Conservation (phyloP, 1,140 invertebrate species). For the Papilio aristodemus region DNA sequence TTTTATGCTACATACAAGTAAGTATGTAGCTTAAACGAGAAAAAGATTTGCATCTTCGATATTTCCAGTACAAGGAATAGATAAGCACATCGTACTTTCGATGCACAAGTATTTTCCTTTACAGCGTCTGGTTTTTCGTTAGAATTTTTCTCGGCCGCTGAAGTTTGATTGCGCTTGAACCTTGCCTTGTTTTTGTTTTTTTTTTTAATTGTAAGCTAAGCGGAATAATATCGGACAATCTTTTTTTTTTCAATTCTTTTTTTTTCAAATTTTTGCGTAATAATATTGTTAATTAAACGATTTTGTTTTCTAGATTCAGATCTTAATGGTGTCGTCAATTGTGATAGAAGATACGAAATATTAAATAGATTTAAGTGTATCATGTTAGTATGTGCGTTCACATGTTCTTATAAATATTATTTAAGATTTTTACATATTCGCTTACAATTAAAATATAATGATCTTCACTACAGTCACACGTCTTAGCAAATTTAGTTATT, state of each 20-base stretch:
- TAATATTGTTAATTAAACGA: no score
- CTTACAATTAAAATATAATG: no score
- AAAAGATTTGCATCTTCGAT: background rate
- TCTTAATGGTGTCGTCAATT: no score
- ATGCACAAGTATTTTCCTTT: constrained; percentile 2
- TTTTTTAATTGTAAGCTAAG: background rate
- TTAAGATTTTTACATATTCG: no score
- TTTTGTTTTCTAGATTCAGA: no score
- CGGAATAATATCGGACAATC: background rate
- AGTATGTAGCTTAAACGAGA: background rate
- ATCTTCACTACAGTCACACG: no score
- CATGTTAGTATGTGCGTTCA: no score
- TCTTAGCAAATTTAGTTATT: no score
- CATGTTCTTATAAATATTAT: no score
- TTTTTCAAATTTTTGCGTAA: background rate
- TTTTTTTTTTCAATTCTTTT: no score
- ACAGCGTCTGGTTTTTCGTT: constrained; percentile 24
- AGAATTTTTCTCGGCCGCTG: constrained; percentile 5
- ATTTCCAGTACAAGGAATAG: background rate
- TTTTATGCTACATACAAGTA: background rate
- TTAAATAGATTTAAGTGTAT: no score
- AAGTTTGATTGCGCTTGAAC: constrained; percentile 13
- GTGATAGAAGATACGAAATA: no score
- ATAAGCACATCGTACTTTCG: background rate
- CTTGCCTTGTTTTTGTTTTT: background rate